Evolutionary conservation across 2,113 vertebrate species (phyloP).

Genomic region (Heteronetta atricapilla): DNA sequence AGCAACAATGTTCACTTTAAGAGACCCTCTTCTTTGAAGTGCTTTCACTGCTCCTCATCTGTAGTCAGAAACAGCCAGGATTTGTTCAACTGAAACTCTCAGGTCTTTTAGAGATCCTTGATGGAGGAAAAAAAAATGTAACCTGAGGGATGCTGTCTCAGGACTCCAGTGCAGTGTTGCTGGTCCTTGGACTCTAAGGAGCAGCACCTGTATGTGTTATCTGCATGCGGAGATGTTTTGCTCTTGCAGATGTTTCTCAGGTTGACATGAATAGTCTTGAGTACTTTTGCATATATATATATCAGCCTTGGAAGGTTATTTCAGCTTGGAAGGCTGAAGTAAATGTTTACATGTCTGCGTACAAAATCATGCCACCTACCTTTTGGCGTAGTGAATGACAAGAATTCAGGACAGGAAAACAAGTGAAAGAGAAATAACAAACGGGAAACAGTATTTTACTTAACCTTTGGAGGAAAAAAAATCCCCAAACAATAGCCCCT

Average conservation of each 20-base stretch:
- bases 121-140: neutral
- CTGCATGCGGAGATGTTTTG: neutral
- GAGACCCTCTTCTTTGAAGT: slow-evolving; percentile 14
- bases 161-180: neutral
- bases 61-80: neutral
- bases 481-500: neutral
- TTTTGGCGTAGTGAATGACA: neutral
- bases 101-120: neutral
- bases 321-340: neutral
- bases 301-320: neutral
- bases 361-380: neutral
- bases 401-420: neutral
- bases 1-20: slow-evolving; percentile 28
- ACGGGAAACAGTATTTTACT: neutral
- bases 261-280: neutral
- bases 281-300: neutral
- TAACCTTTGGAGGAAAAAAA: neutral
- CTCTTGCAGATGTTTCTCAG: neutral
- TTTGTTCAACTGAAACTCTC: slow-evolving; percentile 10
- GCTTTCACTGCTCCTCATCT: neutral
- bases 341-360: neutral
- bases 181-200: neutral
- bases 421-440: neutral
- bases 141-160: neutral
- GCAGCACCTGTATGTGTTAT: neutral